Evolutionary conservation across 1,140 invertebrate species (phyloP).

Genomic region (Latrodectus geometricus): DNA sequence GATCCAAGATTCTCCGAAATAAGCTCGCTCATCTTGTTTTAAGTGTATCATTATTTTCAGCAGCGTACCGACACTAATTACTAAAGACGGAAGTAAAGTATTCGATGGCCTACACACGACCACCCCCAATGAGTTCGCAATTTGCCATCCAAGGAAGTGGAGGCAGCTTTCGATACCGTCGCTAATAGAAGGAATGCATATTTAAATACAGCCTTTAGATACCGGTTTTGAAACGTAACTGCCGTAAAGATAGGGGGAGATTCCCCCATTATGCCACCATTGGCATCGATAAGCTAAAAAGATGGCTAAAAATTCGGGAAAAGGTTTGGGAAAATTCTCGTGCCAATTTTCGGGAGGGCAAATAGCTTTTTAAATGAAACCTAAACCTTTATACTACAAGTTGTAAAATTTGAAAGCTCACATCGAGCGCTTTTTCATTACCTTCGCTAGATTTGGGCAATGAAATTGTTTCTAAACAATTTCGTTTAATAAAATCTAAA

Average conservation of each 20-base stretch:
- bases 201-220: neutral
- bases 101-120: neutral
- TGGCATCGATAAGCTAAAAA: neutral
- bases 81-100: neutral
- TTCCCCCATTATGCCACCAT: neutral
- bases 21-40: neutral
- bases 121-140: neutral
- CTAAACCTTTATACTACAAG: neutral
- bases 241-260: slow-evolving; percentile 15
- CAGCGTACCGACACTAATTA: slow-evolving; percentile 10
- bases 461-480: neutral
- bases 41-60: neutral
- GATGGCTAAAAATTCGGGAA: neutral
- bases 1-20: neutral
- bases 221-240: neutral
- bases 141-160: neutral
- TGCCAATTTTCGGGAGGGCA: neutral
- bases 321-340: neutral
- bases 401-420: neutral
- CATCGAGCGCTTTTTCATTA: neutral
- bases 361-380: neutral
- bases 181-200: slow-evolving; percentile 8
- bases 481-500: too few species aligned
- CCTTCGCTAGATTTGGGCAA: neutral
- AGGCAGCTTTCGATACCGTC: neutral